Base-by-base conservation (phyloP, 1,140 invertebrate genomes). In the Listronotus bonariensis region DNA sequence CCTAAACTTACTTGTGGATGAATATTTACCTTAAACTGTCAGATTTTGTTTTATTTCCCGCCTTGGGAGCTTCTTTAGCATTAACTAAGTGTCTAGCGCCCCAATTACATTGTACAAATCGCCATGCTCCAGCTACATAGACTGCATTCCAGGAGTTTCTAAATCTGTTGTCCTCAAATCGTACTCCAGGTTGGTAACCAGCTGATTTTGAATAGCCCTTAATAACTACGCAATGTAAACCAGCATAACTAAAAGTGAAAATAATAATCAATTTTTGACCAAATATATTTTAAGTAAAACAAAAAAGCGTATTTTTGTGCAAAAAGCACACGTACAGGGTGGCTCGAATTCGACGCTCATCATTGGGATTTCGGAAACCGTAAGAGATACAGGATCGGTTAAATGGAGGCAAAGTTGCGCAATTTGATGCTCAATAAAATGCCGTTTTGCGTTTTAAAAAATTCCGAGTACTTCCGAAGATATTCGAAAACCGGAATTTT, bases 71-170 rank as follows among this genome's bases (percentile, higher is more conserved):
- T 79, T 96, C 93, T 83, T 96, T 96, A 59, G 93, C 94, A 79
- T 97, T 97, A 68, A 97, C 95, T 67, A 97, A 84, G 82, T 97
- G 95, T 61, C 95, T 81, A 0, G 97, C 97, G 10, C 97, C 97
- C 97, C 97, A 99, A 81, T 99, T 99, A 78, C 97, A 99, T 80
- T 99, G 97, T 0, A 99, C 96, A 77, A 99, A 98, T 68, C 97
- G 82, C 96, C 96, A 98, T 7, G 95, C 95, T 3, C 95, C 96
- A 0, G 96, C 96, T 6, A 99, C 93, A 75, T 96, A 96, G 6
- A 98, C 96, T 6, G 96, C 96, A 80, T 99, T 99, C 97, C 97
- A 99, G 0, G 96, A 98, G 82, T 99, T 99, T 20, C 96, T 84
- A 82, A 99, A 99, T 8, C 93, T 84, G 72, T 94, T 96, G 78